A percentile compares a stretch with the other conserved stretches of the same genome.
These are phyloP conservation scores for Zaprionus lineosus DNA, from an alignment of 2,888 invertebrate species.

Conservation along the genomic window DNA sequence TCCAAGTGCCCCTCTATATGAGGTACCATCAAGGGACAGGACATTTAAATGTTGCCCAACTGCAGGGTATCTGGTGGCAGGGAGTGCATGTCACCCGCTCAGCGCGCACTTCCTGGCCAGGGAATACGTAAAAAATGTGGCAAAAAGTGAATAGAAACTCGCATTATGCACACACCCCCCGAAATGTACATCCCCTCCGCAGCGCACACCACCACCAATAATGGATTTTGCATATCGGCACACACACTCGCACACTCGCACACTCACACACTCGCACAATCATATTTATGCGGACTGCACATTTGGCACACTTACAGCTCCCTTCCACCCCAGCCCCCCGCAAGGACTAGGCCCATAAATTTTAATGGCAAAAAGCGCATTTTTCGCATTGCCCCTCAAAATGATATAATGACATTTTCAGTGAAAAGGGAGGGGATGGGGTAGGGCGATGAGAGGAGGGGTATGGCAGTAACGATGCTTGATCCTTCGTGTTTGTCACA, in stretches of 20 bases:
- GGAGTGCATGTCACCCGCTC: no score
- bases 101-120: no score
- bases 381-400: slow-evolving; percentile 53
- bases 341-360: slow-evolving; percentile 53
- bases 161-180: slow-evolving; percentile 34
- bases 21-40: no score
- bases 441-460: background rate
- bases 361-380: slow-evolving; percentile 71
- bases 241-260: slow-evolving; percentile 21
- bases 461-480: slow-evolving; percentile 10
- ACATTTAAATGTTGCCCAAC: no score
- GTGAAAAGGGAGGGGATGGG: background rate
- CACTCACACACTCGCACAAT: slow-evolving; percentile 11
- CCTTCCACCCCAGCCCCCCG: slow-evolving; percentile 6
- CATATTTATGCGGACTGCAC: no score
- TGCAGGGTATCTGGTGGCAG: slow-evolving; percentile 27
- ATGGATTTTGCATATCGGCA: slow-evolving; percentile 39
- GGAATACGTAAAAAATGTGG: slow-evolving; percentile 13
- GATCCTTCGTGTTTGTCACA: slow-evolving; percentile 51
- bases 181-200: slow-evolving; percentile 39
- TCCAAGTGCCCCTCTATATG: no score
- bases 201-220: slow-evolving; percentile 5
- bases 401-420: slow-evolving; percentile 21
- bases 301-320: slow-evolving; percentile 41
- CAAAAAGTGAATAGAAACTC: slow-evolving; percentile 32